Evolutionary conservation across 1,140 invertebrate species (phyloP).

Genomic region (Orchestia grillus): DNA sequence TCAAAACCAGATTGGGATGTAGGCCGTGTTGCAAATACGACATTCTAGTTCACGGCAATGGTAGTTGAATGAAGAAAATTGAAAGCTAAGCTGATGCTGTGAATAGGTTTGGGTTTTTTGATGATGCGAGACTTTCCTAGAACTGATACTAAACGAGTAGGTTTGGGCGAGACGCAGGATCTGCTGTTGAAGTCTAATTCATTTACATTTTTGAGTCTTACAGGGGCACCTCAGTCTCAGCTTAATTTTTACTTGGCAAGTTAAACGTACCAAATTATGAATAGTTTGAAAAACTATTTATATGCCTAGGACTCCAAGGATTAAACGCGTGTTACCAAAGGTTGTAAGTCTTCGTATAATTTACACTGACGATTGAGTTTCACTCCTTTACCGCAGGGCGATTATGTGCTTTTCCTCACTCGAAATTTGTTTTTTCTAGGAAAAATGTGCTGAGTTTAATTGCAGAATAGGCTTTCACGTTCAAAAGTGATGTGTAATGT

Average conservation of each 20-base stretch:
- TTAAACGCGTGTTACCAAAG: not conserved
- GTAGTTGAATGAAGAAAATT: not conserved
- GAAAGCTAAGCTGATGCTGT: not conserved
- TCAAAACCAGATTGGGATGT: not conserved
- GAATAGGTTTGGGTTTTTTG: not conserved
- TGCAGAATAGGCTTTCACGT: not conserved
- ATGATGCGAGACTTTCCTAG: not conserved
- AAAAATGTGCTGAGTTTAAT: not conserved
- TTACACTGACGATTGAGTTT: not conserved
- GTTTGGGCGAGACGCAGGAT: not conserved
- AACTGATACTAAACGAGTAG: not conserved
- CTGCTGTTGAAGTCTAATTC: not conserved
- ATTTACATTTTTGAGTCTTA: no score
- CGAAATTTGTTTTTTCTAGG: not conserved
- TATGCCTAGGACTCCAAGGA: no score
- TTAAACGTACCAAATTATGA: no score
- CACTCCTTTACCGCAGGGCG: not conserved
- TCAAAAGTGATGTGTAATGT: not conserved
- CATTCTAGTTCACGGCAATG: not conserved
- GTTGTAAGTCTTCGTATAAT: not conserved
- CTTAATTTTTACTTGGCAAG: no score
- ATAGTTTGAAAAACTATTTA: no score
- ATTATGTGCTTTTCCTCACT: not conserved
- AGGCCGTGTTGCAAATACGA: not conserved
- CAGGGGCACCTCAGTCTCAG: no score